These are phyloP conservation scores for Himalopsyche tibetana DNA, from an alignment of 2,888 invertebrate genomes.

Conservation along the genomic window DNA sequence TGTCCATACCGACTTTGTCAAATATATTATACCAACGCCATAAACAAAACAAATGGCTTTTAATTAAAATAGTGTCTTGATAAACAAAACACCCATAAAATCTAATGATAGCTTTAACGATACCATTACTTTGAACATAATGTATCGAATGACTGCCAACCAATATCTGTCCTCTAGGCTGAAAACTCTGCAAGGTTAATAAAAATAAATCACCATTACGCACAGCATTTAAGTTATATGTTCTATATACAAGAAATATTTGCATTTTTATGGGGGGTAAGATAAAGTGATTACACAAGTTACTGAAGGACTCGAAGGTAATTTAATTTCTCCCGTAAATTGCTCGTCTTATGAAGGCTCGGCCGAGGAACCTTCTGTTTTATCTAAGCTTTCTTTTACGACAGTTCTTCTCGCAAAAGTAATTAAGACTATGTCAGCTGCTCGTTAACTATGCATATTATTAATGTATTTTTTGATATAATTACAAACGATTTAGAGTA, in stretches of 20 bases:
- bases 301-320: conserved; percentile 24
- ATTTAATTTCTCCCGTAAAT: conserved; percentile 38
- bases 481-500: too few relatives aligned
- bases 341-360: background rate
- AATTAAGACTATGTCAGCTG: background rate
- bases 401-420: conserved; percentile 1
- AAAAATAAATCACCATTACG: conserved; percentile 39
- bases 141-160: background rate
- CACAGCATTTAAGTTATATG: background rate
- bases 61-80: background rate
- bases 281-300: conserved; percentile 24
- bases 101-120: background rate
- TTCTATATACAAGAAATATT: background rate
- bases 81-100: background rate
- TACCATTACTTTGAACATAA: background rate
- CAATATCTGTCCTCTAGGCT: conserved; percentile 1
- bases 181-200: background rate
- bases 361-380: conserved; percentile 15
- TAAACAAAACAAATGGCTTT: background rate
- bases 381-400: conserved; percentile 28
- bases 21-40: too few relatives aligned
- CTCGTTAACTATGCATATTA: background rate
- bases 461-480: too few relatives aligned
- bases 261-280: conserved; percentile 21
- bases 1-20: too few relatives aligned